phyloP scores from a whole-genome alignment of 2,797 vertebrate species.

The Typhlichthys subterraneus region DNA sequence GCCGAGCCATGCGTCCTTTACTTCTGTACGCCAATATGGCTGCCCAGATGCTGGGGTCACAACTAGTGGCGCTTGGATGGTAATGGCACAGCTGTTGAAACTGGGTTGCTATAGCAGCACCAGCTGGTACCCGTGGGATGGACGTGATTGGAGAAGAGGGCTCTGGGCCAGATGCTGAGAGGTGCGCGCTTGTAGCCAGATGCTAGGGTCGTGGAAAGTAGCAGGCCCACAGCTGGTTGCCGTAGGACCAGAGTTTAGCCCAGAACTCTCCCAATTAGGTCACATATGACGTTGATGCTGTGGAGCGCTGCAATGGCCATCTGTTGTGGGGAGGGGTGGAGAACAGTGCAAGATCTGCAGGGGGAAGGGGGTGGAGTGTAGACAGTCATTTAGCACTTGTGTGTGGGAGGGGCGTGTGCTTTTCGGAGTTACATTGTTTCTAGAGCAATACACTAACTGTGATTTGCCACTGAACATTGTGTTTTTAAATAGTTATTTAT shows the following conservation, averaged over 20 bases:
- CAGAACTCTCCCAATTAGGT: conserved; percentile 56
- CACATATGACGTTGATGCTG: conserved; percentile 30
- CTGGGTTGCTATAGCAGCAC: conserved; percentile 50
- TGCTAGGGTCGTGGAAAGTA: conserved; percentile 62
- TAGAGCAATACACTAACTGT: no score
- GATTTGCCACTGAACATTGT: no score
- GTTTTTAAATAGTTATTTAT: no score
- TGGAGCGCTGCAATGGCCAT: background rate
- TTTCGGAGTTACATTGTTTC: no score
- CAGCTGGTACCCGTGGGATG: conserved; percentile 74
- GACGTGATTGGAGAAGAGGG: conserved; percentile 65
- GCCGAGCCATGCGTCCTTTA: conserved; percentile 63
- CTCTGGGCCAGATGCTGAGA: conserved; percentile 68
- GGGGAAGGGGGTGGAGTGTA: no score
- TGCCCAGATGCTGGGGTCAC: conserved; percentile 73
- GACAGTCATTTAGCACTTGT: no score
- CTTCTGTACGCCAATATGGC: conserved; percentile 58
- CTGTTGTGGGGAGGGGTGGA: background rate
- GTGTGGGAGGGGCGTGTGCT: no score
- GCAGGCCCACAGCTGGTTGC: conserved; percentile 11
- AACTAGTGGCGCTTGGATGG: conserved; percentile 51
- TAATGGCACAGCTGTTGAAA: conserved; percentile 75
- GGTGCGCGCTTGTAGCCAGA: conserved; percentile 65
- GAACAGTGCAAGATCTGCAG: background rate
- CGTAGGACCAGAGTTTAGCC: conserved; percentile 31